These are phyloP conservation scores for Fragum sueziense DNA, from an alignment of 2,888 invertebrate species.

Conservation along the genomic window DNA sequence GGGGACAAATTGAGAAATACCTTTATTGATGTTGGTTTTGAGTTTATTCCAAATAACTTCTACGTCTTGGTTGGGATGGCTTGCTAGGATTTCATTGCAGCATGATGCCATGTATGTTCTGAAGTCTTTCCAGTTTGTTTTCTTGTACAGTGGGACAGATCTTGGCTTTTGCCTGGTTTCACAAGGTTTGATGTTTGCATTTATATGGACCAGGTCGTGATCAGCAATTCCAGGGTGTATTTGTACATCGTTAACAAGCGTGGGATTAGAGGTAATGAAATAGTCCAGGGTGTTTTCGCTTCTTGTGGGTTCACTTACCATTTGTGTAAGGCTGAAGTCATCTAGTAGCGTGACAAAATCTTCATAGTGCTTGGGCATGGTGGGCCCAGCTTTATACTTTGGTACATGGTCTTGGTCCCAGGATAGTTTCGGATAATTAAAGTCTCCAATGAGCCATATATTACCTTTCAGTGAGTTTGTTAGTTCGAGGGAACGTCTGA, in stretches of 20 bases:
- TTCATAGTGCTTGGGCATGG: not conserved
- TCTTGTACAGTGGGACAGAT: slow-evolving; percentile 6
- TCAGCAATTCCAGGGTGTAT: too few species aligned
- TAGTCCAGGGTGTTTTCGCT: slow-evolving; percentile 6
- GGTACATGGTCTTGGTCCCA: slow-evolving; percentile 7
- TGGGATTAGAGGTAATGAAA: slow-evolving; percentile 15
- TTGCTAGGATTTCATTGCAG: not conserved
- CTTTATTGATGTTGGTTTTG: too few species aligned
- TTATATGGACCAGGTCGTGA: too few species aligned
- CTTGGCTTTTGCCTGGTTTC: not conserved
- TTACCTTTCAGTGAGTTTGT: too few species aligned
- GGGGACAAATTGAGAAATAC: too few species aligned
- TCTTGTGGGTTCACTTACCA: slow-evolving; percentile 11
- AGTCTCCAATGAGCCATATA: too few species aligned
- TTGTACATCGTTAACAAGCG: slow-evolving; percentile 9
- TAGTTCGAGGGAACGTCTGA: not conserved
- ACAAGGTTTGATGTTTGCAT: too few species aligned
- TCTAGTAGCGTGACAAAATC: slow-evolving; percentile 3
- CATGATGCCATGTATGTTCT: slow-evolving; percentile 1
- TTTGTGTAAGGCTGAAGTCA: slow-evolving; percentile 12
- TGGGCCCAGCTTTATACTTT: not conserved
- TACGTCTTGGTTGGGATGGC: too few species aligned
- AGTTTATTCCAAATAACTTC: too few species aligned
- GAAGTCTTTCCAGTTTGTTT: not conserved
- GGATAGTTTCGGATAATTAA: not conserved